Evolutionary conservation across 2,888 invertebrate species (phyloP), one percentile per base, ranked within the genome.

Genomic region (Bombyx huttoni): DNA sequence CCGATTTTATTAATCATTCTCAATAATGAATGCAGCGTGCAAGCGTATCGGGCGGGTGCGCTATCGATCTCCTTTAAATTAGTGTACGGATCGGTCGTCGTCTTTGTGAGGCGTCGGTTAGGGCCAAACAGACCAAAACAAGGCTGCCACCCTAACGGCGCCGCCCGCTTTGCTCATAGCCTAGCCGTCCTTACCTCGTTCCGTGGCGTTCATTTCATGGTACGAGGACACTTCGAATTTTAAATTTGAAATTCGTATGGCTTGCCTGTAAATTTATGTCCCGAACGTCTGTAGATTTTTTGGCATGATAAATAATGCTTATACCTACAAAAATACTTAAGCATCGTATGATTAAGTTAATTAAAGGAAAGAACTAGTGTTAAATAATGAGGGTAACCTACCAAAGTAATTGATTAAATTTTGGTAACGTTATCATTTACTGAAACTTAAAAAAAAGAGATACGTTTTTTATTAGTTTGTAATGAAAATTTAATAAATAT

Each of bases 51-150:
- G 80, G 74, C 70, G 81, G 83, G 79, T 81, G 85, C 84, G 81
- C 80, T 88, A 88, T 88, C 87, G 87, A 88, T 88, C 86, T 86
- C 77, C 71, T 81, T 82, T 82, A 85, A 87, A 88, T 88, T 87
- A 87, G 87, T 86, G 87, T 82, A 82, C 84, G 84, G 81, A 85
- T 86, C 87, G 87, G 77, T 76, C 81, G 78, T 71, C 85, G 87
- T 87, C 87, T 87, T 88, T 87, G 85, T 86, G 83, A 75, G 75
- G 75, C 62, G 66, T 68, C 82, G 83, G 82, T 80, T 83, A 80
- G 80, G 80, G 73, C 82, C 81, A 89, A 89, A 89, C 84, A 88
- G 88, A 87, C 89, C 88, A 88, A 89, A 88, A 88, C 89, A 86
- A 86, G 75, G 74, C 63, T 58, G 64, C 69, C 69, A 64, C 73